Percentiles rank a stretch among this genome's conserved stretches.
Evolutionary conservation across 2,888 invertebrate species (phyloP).

Genomic region (Xylota sylvarum): DNA sequence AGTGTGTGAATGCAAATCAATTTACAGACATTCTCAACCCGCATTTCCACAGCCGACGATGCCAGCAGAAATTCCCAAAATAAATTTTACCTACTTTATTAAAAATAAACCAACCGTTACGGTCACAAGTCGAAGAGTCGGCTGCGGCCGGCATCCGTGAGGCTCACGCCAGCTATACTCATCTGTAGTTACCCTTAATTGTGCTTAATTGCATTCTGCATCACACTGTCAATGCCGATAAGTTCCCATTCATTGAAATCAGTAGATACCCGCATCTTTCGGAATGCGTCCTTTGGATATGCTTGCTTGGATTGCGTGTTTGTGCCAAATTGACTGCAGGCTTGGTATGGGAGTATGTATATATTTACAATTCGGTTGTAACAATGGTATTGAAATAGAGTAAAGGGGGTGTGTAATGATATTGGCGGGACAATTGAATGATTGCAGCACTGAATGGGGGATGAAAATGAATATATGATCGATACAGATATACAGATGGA

Average conservation of each 20-base stretch:
- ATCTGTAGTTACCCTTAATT: constrained; percentile 70
- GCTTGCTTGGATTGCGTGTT: constrained; percentile 49
- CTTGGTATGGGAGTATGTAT: constrained; percentile 2
- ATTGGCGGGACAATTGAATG: neutral
- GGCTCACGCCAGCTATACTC: constrained; percentile 47
- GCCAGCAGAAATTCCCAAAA: constrained; percentile 63
- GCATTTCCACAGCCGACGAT: constrained; percentile 52
- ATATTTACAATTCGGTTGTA: neutral
- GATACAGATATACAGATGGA: neutral
- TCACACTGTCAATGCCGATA: constrained; percentile 28
- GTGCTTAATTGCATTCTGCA: constrained; percentile 68
- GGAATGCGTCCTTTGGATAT: constrained; percentile 37
- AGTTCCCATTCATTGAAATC: constrained; percentile 25
- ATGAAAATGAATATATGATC: neutral
- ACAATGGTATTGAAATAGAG: constrained; percentile 24
- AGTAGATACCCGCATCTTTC: constrained; percentile 62
- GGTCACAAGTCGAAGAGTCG: constrained; percentile 37
- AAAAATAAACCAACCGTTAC: constrained; percentile 58
- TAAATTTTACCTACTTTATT: constrained; percentile 52
- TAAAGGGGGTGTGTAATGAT: neutral
- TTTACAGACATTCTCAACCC: constrained; percentile 47
- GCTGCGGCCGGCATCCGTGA: constrained; percentile 33
- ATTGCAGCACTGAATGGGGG: neutral
- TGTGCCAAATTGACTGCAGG: constrained; percentile 48
- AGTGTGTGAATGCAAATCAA: constrained; percentile 50